Evolutionary conservation across 2,888 invertebrate genomes (phyloP).

Genomic region (Parascotia fuliginaria): DNA sequence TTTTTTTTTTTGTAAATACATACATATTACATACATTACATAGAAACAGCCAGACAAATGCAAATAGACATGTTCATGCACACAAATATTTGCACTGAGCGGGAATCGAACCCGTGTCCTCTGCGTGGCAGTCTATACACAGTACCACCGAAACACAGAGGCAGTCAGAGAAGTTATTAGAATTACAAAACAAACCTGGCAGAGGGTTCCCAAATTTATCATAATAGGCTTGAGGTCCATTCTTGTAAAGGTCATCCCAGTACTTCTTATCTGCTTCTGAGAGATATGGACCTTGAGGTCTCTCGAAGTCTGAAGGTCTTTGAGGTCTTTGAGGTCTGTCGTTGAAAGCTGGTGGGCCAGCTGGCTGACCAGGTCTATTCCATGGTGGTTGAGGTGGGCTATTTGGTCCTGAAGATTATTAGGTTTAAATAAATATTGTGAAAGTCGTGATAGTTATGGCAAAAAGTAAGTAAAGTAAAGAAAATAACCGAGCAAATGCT

Average conservation of each 20-base stretch:
- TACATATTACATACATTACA: too few relatives aligned
- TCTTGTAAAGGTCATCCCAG: constrained; percentile 77
- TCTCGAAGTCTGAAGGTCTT: constrained; percentile 40
- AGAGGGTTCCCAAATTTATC: constrained; percentile 79
- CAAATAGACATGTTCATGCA: too few relatives aligned
- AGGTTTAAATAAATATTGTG: background rate
- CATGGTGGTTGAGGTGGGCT: constrained; percentile 2
- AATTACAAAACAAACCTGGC: constrained; percentile 59
- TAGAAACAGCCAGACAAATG: too few relatives aligned
- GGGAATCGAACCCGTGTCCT: too few relatives aligned
- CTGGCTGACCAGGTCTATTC: constrained; percentile 4
- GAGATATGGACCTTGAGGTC: constrained; percentile 63
- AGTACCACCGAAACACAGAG: too few relatives aligned
- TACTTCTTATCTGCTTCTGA: constrained; percentile 72
- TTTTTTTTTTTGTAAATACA: too few relatives aligned
- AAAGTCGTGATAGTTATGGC: too few relatives aligned
- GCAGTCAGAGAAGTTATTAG: too few relatives aligned
- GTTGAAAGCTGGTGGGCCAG: background rate
- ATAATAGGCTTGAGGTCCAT: constrained; percentile 79
- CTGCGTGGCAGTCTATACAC: too few relatives aligned
- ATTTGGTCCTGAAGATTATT: constrained; percentile 1
- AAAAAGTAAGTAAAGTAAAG: too few relatives aligned
- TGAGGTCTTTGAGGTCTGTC: constrained; percentile 31
- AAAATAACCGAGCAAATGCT: too few relatives aligned
- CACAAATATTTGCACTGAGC: too few relatives aligned